These are phyloP conservation scores for Ranitomeya variabilis DNA, from an alignment of 2,113 vertebrate genomes.

Conservation along the genomic window DNA sequence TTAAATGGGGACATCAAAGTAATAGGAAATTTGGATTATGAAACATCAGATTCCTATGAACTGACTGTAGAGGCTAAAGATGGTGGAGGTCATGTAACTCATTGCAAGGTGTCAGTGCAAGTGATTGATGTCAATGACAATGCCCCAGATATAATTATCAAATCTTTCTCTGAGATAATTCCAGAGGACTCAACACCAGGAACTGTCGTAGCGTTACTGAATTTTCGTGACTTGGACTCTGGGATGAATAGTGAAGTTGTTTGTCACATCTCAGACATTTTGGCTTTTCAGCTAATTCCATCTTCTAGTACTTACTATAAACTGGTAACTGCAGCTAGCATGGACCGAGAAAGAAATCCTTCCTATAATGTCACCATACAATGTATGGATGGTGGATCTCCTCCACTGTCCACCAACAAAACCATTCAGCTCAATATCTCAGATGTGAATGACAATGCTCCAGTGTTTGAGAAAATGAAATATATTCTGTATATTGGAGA, in stretches of 20 bases:
- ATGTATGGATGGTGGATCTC: too few species aligned
- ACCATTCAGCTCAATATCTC: too few species aligned
- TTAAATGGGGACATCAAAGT: too few species aligned
- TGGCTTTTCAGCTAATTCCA: slow-evolving; percentile 62
- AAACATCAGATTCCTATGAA: slow-evolving; percentile 66
- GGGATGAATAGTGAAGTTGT: slow-evolving; percentile 62
- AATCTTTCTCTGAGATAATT: slow-evolving; percentile 61
- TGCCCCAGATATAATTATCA: slow-evolving; percentile 63
- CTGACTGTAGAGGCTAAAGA: slow-evolving; percentile 71
- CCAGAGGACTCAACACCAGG: slow-evolving; percentile 58
- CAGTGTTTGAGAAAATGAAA: too few species aligned
- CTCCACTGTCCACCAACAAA: too few species aligned
- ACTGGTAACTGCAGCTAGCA: too few species aligned
- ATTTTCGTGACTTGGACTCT: slow-evolving; percentile 63
- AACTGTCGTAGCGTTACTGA: slow-evolving; percentile 63
- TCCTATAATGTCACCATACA: too few species aligned
- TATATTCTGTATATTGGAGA: too few species aligned
- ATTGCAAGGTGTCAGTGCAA: slow-evolving; percentile 70
- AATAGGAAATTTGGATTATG: slow-evolving; percentile 66
- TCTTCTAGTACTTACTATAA: not conserved
- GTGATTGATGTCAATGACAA: slow-evolving; percentile 75
- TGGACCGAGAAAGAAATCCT: too few species aligned
- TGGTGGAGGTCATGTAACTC: slow-evolving; percentile 67
- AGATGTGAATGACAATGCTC: too few species aligned
- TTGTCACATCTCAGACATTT: slow-evolving; percentile 58